phyloP scores from a whole-genome alignment of 1,140 invertebrate species.

The Brachionus calyciflorus region DNA sequence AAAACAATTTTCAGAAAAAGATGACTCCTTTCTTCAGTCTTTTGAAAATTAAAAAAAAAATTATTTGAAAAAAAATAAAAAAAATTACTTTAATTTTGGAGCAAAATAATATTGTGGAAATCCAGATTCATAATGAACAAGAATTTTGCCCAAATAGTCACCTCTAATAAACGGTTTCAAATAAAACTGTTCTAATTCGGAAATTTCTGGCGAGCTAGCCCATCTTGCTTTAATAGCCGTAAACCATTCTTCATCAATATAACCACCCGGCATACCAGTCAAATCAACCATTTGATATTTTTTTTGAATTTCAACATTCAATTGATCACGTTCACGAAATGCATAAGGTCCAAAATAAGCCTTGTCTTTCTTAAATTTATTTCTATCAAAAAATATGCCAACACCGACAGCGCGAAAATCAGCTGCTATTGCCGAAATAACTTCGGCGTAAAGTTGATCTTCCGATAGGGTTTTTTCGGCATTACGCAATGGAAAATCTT shows the following conservation, averaged over 20 bases:
- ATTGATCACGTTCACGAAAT: slow-evolving; percentile 78
- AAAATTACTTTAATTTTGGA: slow-evolving; percentile 38
- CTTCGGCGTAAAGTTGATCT: slow-evolving; percentile 63
- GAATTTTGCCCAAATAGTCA: slow-evolving; percentile 66
- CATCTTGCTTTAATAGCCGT: slow-evolving; percentile 67
- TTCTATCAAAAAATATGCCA: slow-evolving; percentile 87
- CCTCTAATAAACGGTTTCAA: slow-evolving; percentile 86
- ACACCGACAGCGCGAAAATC: slow-evolving; percentile 82
- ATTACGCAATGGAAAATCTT: slow-evolving; percentile 64
- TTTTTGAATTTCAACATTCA: slow-evolving; percentile 39
- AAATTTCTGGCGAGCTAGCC: slow-evolving; percentile 80
- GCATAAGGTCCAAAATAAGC: slow-evolving; percentile 83
- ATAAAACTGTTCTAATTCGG: slow-evolving; percentile 79
- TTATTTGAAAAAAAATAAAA: neutral
- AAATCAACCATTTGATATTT: slow-evolving; percentile 48
- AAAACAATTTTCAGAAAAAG: no score
- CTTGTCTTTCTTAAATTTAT: slow-evolving; percentile 73
- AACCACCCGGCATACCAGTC: slow-evolving; percentile 49
- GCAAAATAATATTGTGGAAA: slow-evolving; percentile 46
- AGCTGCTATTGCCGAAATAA: slow-evolving; percentile 80
- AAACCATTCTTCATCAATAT: slow-evolving; percentile 46
- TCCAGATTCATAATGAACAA: slow-evolving; percentile 37
- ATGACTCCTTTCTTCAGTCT: no score
- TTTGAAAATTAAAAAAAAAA: neutral
- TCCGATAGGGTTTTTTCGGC: slow-evolving; percentile 56